Evolutionary conservation across 2,888 invertebrate genomes (phyloP).

Genomic region (Caenorhabditis angaria): DNA sequence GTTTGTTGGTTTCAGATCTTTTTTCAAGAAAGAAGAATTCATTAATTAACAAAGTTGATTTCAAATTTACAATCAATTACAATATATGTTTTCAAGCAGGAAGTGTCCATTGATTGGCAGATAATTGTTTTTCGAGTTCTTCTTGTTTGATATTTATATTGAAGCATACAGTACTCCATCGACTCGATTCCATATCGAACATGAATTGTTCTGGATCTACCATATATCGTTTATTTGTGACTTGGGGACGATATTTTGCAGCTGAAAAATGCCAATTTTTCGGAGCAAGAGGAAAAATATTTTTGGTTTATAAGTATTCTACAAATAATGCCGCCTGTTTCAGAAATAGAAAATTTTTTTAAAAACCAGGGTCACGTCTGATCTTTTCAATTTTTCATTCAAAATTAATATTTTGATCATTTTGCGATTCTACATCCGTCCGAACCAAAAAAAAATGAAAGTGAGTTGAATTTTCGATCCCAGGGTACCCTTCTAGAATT

Average conservation of each 20-base stretch:
- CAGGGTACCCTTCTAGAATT: no score
- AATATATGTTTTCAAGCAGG: neutral
- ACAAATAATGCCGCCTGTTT: no score
- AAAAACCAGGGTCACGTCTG: no score
- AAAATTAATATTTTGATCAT: no score
- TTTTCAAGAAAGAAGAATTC: neutral
- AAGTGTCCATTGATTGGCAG: slow-evolving; percentile 24
- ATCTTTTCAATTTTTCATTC: no score
- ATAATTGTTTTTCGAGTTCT: slow-evolving; percentile 20
- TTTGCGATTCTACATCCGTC: no score
- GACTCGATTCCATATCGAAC: slow-evolving; percentile 31
- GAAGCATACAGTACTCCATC: slow-evolving; percentile 34
- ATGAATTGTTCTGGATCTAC: slow-evolving; percentile 38
- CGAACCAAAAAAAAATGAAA: no score
- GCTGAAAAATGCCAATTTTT: slow-evolving; percentile 23
- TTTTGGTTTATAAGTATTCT: neutral
- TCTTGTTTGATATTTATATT: slow-evolving; percentile 24
- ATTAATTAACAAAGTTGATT: neutral
- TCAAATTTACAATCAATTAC: neutral
- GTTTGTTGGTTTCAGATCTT: neutral
- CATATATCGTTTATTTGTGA: slow-evolving; percentile 33
- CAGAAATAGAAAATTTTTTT: neutral
- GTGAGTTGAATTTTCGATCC: no score
- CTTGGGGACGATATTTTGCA: slow-evolving; percentile 32
- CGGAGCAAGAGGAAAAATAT: no score